Conservation (phyloP, 1,140 invertebrate genomes). For the Eriosoma lanigerum region DNA sequence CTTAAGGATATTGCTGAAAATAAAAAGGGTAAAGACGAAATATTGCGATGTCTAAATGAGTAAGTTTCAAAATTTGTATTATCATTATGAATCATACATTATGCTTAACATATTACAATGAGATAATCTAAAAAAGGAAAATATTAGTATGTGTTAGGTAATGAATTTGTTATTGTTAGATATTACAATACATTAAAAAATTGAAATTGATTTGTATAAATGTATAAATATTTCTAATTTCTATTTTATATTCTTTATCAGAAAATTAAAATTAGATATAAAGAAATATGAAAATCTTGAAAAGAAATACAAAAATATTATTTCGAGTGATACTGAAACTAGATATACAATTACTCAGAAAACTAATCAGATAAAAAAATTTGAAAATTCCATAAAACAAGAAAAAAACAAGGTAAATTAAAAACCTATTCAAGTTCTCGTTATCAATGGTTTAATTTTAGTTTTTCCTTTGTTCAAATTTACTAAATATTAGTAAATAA, state of each 20-base stretch:
- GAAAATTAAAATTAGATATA: conserved; percentile 6
- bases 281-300: conserved; percentile 53
- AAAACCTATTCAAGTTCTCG: not conserved
- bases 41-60: not conserved
- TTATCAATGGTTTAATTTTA: not conserved
- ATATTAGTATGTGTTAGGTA: no score
- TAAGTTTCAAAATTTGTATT: not conserved
- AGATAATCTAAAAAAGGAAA: no score
- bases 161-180: no score
- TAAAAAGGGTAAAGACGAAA: not conserved
- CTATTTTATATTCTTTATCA: not conserved
- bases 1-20: not conserved
- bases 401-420: conserved; percentile 44
- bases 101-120: no score
- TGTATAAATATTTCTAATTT: not conserved
- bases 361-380: conserved; percentile 59
- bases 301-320: conserved; percentile 54
- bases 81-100: no score
- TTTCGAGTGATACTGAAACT: conserved; percentile 26
- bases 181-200: no score
- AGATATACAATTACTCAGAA: conserved; percentile 62
- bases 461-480: no score
- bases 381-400: conserved; percentile 59
- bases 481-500: no score
- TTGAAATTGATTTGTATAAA: not conserved